Percentiles rank a stretch among this genome's conserved stretches.
Evolutionary conservation across 1,140 invertebrate genomes (phyloP).

Genomic region (Lepidotrigona ventralis): DNA sequence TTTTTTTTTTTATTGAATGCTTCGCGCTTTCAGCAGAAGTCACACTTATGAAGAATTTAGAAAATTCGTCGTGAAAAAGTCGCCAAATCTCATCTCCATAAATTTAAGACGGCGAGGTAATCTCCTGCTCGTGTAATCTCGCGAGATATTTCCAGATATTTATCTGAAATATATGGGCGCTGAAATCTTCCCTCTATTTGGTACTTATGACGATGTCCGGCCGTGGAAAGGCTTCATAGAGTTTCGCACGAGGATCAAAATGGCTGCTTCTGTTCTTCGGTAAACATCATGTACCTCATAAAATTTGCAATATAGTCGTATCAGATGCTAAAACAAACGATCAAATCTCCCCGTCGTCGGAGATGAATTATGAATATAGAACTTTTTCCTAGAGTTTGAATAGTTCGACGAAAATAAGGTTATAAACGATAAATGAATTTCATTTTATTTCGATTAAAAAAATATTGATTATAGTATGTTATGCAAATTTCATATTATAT

Average conservation of each 20-base stretch:
- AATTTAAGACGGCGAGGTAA: background rate
- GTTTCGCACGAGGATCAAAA: background rate
- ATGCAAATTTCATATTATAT: background rate
- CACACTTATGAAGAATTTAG: no score
- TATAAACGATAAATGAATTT: background rate
- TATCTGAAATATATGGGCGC: background rate
- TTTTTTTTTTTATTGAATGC: no score
- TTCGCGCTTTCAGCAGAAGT: no score
- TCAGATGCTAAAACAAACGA: background rate
- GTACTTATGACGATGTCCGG: background rate
- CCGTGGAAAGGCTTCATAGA: background rate
- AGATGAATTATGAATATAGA: background rate
- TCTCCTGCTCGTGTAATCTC: background rate
- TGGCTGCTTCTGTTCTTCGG: background rate
- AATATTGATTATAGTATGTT: no score
- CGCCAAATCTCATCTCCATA: slow-evolving; percentile 2
- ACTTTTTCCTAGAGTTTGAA: background rate
- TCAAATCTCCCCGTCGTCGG: background rate
- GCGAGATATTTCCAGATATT: background rate
- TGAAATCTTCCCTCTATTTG: background rate
- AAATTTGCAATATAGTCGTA: background rate
- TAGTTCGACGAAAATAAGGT: background rate
- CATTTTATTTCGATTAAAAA: background rate
- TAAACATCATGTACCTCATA: background rate
- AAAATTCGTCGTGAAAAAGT: no score